phyloP scores from a whole-genome alignment of 2,113 vertebrate genomes.

The Anhinga rufa region DNA sequence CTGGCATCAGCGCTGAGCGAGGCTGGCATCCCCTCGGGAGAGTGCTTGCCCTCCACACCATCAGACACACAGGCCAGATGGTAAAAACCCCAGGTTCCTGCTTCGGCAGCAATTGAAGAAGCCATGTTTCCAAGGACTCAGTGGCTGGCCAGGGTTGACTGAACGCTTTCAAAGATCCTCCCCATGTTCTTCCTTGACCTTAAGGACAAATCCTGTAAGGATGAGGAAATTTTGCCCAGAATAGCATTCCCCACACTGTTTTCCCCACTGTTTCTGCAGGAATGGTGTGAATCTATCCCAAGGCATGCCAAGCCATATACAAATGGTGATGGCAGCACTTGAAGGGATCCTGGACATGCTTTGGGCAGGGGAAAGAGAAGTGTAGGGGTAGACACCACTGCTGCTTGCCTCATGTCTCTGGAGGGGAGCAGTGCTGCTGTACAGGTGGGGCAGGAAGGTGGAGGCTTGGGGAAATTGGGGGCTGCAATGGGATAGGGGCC shows the following conservation, averaged over 20 bases:
- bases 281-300: neutral
- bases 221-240: neutral
- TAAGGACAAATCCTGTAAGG: neutral
- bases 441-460: neutral
- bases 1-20: accelerated
- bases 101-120: neutral
- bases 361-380: neutral
- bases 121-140: accelerated
- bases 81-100: neutral
- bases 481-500: neutral
- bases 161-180: neutral
- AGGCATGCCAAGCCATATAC: neutral
- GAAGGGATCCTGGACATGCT: neutral
- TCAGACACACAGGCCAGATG: neutral
- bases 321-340: neutral
- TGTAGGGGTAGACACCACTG: neutral
- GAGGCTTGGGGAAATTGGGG: neutral
- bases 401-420: neutral
- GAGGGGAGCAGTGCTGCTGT: neutral
- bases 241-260: neutral
- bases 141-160: neutral
- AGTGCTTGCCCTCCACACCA: neutral
- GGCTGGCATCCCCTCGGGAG: neutral
- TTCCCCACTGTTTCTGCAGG: neutral
- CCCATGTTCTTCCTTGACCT: neutral